These are phyloP conservation scores for Drosophila nr. fundita DNA, from an alignment of 2,888 invertebrate species.

Conservation along the genomic window DNA sequence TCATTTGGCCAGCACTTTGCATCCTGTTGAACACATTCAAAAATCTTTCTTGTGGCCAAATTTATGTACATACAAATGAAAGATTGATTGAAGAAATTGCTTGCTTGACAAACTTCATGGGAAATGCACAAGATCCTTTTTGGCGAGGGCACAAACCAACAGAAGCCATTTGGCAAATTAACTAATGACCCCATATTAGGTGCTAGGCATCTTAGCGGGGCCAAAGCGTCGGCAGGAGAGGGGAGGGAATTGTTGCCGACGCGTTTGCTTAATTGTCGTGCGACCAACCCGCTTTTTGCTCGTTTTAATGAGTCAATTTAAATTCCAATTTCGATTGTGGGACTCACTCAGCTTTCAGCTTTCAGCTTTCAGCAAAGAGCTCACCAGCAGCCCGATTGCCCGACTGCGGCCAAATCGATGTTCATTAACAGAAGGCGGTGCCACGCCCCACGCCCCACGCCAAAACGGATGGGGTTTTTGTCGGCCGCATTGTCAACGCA, in stretches of 20 bases:
- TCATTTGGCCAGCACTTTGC: background rate
- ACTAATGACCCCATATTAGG: slow-evolving; percentile 74
- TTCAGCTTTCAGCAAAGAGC: slow-evolving; percentile 4
- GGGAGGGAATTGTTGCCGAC: slow-evolving; percentile 27
- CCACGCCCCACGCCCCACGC: slow-evolving; percentile 52
- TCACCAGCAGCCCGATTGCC: slow-evolving; percentile 16
- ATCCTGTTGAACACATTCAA: background rate
- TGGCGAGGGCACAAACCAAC: slow-evolving; percentile 34
- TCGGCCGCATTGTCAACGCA: slow-evolving; percentile 65
- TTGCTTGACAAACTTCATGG: slow-evolving; percentile 1
- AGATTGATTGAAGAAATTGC: background rate
- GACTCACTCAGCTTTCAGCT: slow-evolving; percentile 31
- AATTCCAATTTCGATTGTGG: slow-evolving; percentile 80
- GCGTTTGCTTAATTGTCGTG: slow-evolving; percentile 78
- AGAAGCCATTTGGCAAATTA: slow-evolving; percentile 73
- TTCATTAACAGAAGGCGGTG: slow-evolving; percentile 70
- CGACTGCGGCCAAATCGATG: slow-evolving; percentile 75
- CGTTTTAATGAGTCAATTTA: slow-evolving; percentile 80
- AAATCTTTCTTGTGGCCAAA: background rate
- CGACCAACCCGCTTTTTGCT: slow-evolving; percentile 79
- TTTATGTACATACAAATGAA: background rate
- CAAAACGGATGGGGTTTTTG: slow-evolving; percentile 33
- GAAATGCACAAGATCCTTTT: background rate
- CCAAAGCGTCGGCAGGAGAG: slow-evolving; percentile 8
- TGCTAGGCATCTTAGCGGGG: slow-evolving; percentile 33